Conservation (phyloP, 92 coral and sea anemone species). For the Scolanthus callimorphus region DNA sequence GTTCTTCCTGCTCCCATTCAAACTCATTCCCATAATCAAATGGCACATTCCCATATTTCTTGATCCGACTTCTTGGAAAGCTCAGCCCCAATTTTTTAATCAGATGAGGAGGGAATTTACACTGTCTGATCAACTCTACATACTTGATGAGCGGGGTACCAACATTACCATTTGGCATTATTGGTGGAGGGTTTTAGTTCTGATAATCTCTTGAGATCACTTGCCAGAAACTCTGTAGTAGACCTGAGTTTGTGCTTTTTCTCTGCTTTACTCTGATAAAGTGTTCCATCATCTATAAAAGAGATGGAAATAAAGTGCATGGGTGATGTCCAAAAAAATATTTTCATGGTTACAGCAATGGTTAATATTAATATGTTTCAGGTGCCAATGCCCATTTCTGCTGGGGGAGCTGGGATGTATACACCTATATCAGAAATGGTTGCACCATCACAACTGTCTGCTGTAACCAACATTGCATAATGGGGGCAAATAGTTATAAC, state of each 20-base stretch:
- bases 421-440: too few relatives aligned
- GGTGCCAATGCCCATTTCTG: too few relatives aligned
- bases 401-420: too few relatives aligned
- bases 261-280: constrained; percentile 65
- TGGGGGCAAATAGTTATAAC: too few relatives aligned
- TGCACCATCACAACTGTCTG: too few relatives aligned
- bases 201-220: constrained; percentile 67
- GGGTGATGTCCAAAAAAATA: too few relatives aligned
- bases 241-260: constrained; percentile 41
- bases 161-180: constrained; percentile 98
- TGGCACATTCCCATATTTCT: constrained; percentile 90
- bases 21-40: constrained; percentile 49
- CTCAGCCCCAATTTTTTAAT: constrained; percentile 82
- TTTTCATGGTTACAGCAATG: too few relatives aligned
- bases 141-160: constrained; percentile 78
- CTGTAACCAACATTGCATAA: too few relatives aligned
- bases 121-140: constrained; percentile 71
- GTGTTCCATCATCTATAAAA: not conserved
- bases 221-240: constrained; percentile 55
- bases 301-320: too few relatives aligned
- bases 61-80: constrained; percentile 69
- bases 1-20: not conserved
- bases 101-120: constrained; percentile 87
- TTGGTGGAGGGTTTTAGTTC: constrained; percentile 87
- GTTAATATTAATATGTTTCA: too few relatives aligned